These are phyloP conservation scores for Ranitomeya variabilis DNA, from an alignment of 2,113 vertebrate genomes.

Conservation along the genomic window DNA sequence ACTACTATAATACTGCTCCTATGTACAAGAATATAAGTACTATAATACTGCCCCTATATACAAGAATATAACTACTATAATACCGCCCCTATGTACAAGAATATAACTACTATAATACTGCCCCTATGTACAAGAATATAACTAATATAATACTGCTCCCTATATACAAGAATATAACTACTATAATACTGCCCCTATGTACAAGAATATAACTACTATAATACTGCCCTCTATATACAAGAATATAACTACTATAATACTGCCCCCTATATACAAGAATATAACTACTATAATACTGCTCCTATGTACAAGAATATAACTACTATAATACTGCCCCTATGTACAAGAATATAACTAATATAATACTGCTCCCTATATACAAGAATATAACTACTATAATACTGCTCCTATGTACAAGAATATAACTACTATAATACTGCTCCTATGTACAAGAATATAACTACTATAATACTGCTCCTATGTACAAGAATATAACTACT, in stretches of 20 bases:
- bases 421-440: too few species aligned
- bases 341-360: not conserved
- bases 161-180: too few species aligned
- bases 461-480: not conserved
- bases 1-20: conserved; percentile 10
- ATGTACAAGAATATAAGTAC: conserved; percentile 5
- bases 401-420: not conserved
- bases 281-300: not conserved
- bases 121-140: not conserved
- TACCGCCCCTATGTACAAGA: not conserved
- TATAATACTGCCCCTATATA: conserved; percentile 8
- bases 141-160: not conserved
- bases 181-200: too few species aligned
- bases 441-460: too few species aligned
- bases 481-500: not conserved
- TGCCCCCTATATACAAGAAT: not conserved
- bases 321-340: not conserved
- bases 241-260: conserved; percentile 15
- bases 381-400: conserved; percentile 2
- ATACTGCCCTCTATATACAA: not conserved
- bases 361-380: not conserved
- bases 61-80: conserved; percentile 6
- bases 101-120: too few species aligned
- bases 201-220: too few species aligned
- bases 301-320: not conserved